Base-by-base conservation (phyloP, 1,140 invertebrate species). In the Hycleus phaleratus region DNA sequence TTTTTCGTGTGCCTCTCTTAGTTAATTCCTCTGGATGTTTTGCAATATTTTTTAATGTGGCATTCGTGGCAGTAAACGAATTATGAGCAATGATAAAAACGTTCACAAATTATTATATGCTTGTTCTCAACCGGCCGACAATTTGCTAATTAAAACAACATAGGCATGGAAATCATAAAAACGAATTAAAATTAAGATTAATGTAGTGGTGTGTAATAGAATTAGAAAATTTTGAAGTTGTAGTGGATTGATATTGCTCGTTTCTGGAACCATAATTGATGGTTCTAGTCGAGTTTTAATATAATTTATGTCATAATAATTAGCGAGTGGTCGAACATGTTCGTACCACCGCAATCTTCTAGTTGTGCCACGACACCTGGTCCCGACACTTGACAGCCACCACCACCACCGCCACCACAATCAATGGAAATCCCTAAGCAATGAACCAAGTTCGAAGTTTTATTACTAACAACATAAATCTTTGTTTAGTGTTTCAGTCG, bases 241-340 rank as follows among this genome's bases (percentile, higher is more conserved):
- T 51, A 56, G 57, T 56, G 61, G 65, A 66, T 65, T 68, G 64
- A 66, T 68, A 68, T 66, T 68, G 60, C 59, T 48, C 46, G 49
- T 39, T 52, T 47, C 46, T 32, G 7, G 54, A 58, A 61, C 62
- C 59, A 65, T 67, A 68, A 68, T 68, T 63, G 67, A 68, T 68
- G 60, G 61, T 55, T 40, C 46, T 40, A 62, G 61, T 56, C 49
- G 59, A 65, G 67, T 68, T 68, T 67, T 68, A 67, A 65, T 67
- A 67, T 65, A 68, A 68, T 68, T 68, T 68, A 68, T 68, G 65
- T 68, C 63, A 67, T 67, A 65, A 68, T 67, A 67, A 68, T 68
- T 68, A 68, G 67, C 61, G 63, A 68, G 59, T 68, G 65, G 67
- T 61, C 62, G 60, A 65, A 65, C 65, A 63, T 58, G 60, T 54